Conservation (phyloP, 2,113 vertebrate species). For the Haplotaxodon microlepis region DNA sequence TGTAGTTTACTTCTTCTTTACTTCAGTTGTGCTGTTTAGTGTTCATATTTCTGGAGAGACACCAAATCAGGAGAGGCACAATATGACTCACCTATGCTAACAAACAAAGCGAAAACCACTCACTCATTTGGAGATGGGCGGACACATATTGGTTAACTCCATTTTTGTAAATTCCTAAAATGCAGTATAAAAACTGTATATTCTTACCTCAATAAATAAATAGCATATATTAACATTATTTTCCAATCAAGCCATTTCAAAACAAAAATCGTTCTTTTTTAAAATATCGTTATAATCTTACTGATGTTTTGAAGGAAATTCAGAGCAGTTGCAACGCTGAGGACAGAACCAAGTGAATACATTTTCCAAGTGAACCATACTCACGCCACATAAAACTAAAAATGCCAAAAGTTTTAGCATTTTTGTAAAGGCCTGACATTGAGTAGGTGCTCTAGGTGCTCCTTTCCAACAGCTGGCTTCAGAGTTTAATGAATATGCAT, state of each 20-base stretch:
- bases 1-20: not conserved
- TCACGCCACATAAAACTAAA: not conserved
- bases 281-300: fast-evolving
- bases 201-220: not conserved
- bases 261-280: not conserved
- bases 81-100: not conserved
- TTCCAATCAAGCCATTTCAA: not conserved
- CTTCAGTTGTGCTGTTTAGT: not conserved
- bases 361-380: not conserved
- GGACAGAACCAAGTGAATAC: not conserved
- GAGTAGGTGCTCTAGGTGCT: conserved; percentile 32
- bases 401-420: not conserved
- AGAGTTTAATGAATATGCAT: conserved; percentile 53
- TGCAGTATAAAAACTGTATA: not conserved
- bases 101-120: not conserved
- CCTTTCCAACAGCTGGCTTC: conserved; percentile 54
- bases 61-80: not conserved
- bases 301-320: not conserved
- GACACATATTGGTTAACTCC: not conserved
- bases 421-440: conserved; percentile 29
- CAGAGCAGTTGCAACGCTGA: not conserved
- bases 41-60: not conserved
- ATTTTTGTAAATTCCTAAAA: not conserved
- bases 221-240: not conserved
- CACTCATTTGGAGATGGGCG: not conserved